Conservation (phyloP, 1,140 invertebrate genomes). For the Drusus annulatus region DNA sequence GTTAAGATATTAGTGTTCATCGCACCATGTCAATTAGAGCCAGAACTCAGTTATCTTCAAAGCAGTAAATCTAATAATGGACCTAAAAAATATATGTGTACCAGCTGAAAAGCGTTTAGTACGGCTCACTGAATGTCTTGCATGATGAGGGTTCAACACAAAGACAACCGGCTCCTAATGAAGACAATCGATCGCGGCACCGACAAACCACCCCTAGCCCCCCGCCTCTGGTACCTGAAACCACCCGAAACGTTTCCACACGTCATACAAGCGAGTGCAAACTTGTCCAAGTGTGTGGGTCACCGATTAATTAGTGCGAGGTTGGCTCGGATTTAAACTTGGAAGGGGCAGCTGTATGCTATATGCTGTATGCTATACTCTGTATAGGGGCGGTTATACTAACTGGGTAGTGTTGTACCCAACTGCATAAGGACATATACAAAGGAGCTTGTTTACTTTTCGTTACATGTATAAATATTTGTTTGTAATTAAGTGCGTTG, state of each 20-base stretch:
- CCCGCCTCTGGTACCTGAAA: neutral
- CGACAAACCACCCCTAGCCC: neutral
- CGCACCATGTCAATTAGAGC: too few relatives aligned
- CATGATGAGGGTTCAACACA: constrained; percentile 1
- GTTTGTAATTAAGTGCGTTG: too few relatives aligned
- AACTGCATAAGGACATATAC: neutral
- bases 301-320: constrained; percentile 39
- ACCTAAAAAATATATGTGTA: too few relatives aligned
- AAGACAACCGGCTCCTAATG: constrained; percentile 17
- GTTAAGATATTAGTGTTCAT: too few relatives aligned
- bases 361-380: neutral
- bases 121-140: neutral
- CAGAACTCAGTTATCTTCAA: too few relatives aligned
- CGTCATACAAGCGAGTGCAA: constrained; percentile 32
- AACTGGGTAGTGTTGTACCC: too few relatives aligned
- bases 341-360: neutral
- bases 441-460: neutral
- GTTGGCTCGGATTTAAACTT: constrained; percentile 30
- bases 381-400: constrained; percentile 6
- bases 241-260: neutral
- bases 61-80: too few relatives aligned
- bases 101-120: too few relatives aligned
- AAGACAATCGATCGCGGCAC: constrained; percentile 28
- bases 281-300: constrained; percentile 36
- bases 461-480: too few relatives aligned